Percentiles rank a stretch among this genome's conserved stretches.
Evolutionary conservation across 2,888 invertebrate genomes (phyloP).

Genomic region (Quadriops clusia): DNA sequence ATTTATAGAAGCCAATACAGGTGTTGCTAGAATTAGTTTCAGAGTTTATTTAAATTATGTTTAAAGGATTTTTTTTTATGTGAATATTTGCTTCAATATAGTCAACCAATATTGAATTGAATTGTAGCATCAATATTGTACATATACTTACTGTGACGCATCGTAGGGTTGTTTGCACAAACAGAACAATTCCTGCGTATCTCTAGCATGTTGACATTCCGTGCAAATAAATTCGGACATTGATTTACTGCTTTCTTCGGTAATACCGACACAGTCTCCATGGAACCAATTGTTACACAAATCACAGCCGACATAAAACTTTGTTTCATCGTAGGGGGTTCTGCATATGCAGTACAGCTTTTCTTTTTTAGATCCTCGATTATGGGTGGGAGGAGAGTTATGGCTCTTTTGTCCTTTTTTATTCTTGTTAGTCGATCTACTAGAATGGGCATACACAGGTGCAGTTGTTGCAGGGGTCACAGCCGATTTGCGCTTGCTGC

Average conservation of each 20-base stretch:
- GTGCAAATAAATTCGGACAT: conserved; percentile 83
- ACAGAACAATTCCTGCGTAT: conserved; percentile 89
- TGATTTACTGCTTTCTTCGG: conserved; percentile 80
- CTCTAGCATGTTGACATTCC: conserved; percentile 74
- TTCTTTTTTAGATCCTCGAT: conserved; percentile 44
- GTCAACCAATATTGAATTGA: too few relatives aligned
- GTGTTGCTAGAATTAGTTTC: too few relatives aligned
- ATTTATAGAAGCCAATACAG: too few relatives aligned
- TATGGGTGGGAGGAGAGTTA: conserved; percentile 12
- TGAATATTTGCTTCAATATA: too few relatives aligned
- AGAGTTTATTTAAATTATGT: too few relatives aligned
- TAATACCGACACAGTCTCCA: conserved; percentile 89
- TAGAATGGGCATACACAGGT: conserved; percentile 27
- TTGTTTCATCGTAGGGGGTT: conserved; percentile 90
- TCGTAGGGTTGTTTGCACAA: conserved; percentile 94
- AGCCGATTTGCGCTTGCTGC: conserved; percentile 44
- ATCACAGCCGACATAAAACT: conserved; percentile 98
- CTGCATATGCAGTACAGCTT: conserved; percentile 85
- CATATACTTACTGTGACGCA: conserved; percentile 74
- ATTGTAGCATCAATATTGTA: too few relatives aligned
- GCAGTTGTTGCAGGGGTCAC: conserved; percentile 35
- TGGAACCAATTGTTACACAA: conserved; percentile 98
- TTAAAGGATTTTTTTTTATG: too few relatives aligned
- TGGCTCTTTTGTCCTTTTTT: conserved; percentile 15
- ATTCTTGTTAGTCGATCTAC: conserved; percentile 9